phyloP scores from a whole-genome alignment of 2,113 vertebrate species.

The Dicerorhinus sumatrensis region DNA sequence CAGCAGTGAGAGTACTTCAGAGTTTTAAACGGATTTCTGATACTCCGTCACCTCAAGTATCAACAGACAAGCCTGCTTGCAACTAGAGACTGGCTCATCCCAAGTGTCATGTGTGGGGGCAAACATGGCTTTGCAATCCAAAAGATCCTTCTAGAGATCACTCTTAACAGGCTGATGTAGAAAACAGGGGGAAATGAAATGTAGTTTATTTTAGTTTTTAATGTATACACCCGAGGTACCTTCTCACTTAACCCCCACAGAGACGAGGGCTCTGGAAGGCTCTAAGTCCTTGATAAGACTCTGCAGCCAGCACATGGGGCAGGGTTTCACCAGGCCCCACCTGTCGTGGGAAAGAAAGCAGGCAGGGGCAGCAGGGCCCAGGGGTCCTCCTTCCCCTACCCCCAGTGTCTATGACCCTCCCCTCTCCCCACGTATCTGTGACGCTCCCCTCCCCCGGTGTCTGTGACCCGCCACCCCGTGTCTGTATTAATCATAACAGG shows the following conservation, averaged over 20 bases:
- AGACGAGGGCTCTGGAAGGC: not conserved
- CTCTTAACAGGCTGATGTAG: not conserved
- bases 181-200: not conserved
- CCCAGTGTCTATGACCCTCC: not conserved
- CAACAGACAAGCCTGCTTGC: not conserved
- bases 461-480: not conserved
- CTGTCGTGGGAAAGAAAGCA: not conserved
- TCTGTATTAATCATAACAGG: not conserved
- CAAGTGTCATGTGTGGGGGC: not conserved
- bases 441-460: not conserved
- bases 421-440: not conserved
- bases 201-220: not conserved
- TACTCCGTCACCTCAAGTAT: not conserved
- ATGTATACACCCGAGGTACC: not conserved
- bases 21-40: not conserved
- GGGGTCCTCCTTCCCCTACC: not conserved
- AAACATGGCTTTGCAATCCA: not conserved
- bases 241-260: not conserved
- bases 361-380: not conserved
- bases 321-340: not conserved
- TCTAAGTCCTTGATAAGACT: not conserved
- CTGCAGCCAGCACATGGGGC: not conserved
- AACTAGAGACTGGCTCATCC: not conserved
- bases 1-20: not conserved
- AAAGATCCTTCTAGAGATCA: not conserved